Conservation (phyloP, 1,140 invertebrate species). For the Drosophila sp. region DNA sequence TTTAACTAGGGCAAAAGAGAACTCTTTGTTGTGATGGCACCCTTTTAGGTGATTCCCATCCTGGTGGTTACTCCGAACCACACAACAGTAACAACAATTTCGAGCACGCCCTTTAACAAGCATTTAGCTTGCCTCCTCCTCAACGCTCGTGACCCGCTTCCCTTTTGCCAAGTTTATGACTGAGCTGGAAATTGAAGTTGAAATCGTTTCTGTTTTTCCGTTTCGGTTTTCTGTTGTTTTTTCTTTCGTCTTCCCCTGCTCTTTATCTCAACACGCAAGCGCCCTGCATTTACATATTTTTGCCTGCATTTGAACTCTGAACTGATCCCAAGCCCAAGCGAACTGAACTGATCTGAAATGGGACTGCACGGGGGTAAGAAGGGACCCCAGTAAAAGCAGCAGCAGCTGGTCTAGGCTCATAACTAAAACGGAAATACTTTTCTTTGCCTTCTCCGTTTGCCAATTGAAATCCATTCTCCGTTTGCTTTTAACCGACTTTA, state of each 20-base stretch:
- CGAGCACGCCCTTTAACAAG: constrained; percentile 76
- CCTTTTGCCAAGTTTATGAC: constrained; percentile 53
- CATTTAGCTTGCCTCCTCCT: constrained; percentile 55
- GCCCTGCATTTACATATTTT: constrained; percentile 77
- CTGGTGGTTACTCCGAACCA: constrained; percentile 26
- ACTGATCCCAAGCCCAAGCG: constrained; percentile 32
- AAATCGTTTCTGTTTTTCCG: constrained; percentile 54
- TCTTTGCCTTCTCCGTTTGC: constrained; percentile 25
- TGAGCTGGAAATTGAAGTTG: constrained; percentile 58
- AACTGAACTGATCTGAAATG: constrained; percentile 24
- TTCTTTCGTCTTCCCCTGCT: constrained; percentile 42
- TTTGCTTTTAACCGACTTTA: constrained; percentile 41
- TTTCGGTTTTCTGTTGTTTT: constrained; percentile 46
- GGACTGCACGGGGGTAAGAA: background rate
- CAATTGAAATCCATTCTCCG: constrained; percentile 33
- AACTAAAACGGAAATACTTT: constrained; percentile 57
- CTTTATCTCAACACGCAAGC: constrained; percentile 67
- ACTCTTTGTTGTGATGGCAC: no score
- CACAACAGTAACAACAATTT: constrained; percentile 50
- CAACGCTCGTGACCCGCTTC: constrained; percentile 67
- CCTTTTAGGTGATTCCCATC: background rate
- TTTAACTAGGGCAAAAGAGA: no score
- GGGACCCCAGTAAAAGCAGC: background rate
- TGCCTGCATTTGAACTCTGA: constrained; percentile 74
- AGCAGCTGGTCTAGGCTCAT: constrained; percentile 3